Conservation (phyloP, 1,140 invertebrate genomes). For the Ooceraea biroi region DNA sequence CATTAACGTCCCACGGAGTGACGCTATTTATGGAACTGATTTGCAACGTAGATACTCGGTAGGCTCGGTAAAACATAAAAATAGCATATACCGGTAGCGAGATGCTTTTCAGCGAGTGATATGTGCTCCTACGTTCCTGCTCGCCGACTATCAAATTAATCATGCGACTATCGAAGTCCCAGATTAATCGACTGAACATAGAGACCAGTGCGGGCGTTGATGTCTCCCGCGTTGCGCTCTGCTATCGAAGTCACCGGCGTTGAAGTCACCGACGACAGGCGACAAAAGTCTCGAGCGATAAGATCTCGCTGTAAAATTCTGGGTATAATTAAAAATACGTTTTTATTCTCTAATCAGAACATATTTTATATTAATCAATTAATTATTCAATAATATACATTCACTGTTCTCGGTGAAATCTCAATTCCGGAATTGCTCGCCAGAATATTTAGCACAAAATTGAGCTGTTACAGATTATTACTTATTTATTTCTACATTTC, state of each 20-base stretch:
- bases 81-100: constrained; percentile 33
- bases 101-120: constrained; percentile 36
- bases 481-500: too few species aligned
- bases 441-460: too few species aligned
- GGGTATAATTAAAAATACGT: background rate
- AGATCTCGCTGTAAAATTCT: background rate
- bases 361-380: too few species aligned
- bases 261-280: background rate
- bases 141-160: constrained; percentile 46
- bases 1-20: constrained; percentile 30
- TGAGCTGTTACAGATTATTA: too few species aligned
- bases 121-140: constrained; percentile 26
- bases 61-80: background rate
- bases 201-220: background rate
- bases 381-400: too few species aligned
- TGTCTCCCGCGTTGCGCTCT: background rate
- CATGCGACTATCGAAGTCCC: constrained; percentile 15
- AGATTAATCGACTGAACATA: constrained; percentile 30
- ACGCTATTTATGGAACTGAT: constrained; percentile 57
- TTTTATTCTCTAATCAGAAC: background rate
- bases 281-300: background rate
- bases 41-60: constrained; percentile 47
- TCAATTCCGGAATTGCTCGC: too few species aligned
- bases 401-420: too few species aligned
- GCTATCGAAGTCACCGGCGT: background rate